Conservation (phyloP, 2,888 invertebrate species). For the Ferrisia virgata region DNA sequence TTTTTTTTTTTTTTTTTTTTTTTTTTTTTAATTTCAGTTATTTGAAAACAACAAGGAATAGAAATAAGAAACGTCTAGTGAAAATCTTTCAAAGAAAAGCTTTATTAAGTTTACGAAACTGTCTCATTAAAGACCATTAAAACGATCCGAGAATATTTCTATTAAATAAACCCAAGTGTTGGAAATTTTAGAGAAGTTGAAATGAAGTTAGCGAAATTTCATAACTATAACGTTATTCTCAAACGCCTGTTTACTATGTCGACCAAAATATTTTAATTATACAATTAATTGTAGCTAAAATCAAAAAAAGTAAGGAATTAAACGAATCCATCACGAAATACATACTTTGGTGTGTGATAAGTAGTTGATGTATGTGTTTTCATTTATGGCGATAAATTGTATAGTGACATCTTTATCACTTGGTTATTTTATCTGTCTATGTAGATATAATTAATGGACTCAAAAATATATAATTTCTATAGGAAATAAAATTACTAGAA, state of each 20-base stretch:
- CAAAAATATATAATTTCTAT: not conserved
- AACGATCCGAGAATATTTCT: not conserved
- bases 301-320: not conserved
- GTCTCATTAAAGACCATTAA: not conserved
- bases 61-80: not conserved
- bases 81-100: not conserved
- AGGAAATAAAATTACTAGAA: not conserved
- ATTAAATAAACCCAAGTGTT: not conserved
- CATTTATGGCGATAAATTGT: not conserved
- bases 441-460: not conserved
- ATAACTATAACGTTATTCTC: not conserved
- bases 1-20: too few species aligned
- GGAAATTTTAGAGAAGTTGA: not conserved
- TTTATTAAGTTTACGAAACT: not conserved
- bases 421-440: not conserved
- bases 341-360: too few species aligned
- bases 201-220: not conserved
- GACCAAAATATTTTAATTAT: not conserved
- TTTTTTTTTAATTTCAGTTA: too few species aligned
- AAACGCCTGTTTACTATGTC: not conserved
- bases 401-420: not conserved
- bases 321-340: not conserved
- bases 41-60: not conserved
- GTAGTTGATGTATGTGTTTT: too few species aligned
- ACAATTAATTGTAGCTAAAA: not conserved